Percentiles rank a stretch among this genome's conserved stretches.
Evolutionary conservation across 2,888 invertebrate species (phyloP).

Genomic region (Cephus spinipes): DNA sequence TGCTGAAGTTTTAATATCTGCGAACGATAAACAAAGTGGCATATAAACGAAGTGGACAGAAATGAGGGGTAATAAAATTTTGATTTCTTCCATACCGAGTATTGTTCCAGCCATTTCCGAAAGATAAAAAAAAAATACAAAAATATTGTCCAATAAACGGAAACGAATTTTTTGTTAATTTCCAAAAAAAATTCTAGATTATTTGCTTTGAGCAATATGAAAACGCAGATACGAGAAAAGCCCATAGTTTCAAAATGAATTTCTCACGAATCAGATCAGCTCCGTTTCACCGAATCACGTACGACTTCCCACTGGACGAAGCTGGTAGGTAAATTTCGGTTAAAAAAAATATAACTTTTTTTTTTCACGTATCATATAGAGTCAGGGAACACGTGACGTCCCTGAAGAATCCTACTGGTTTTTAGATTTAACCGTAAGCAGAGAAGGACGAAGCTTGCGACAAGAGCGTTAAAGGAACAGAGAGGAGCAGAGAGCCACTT

Average conservation of each 20-base stretch:
- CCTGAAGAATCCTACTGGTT: constrained; percentile 10
- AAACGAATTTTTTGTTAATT: not conserved
- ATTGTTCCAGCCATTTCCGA: not conserved
- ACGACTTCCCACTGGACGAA: not conserved
- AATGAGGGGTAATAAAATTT: constrained; percentile 54
- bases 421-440: constrained; percentile 4
- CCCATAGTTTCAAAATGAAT: not conserved
- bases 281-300: not conserved
- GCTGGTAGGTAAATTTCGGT: not conserved
- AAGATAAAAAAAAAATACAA: not conserved
- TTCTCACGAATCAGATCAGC: not conserved
- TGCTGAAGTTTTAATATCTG: constrained; percentile 52
- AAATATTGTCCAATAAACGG: not conserved
- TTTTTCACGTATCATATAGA: not conserved
- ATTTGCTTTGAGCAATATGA: not conserved
- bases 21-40: constrained; percentile 59
- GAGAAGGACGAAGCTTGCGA: constrained; percentile 2
- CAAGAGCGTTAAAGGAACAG: constrained; percentile 4
- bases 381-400: not conserved
- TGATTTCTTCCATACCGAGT: constrained; percentile 22
- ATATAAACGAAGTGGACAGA: constrained; percentile 57
- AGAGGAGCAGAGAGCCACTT: constrained; percentile 8
- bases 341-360: not conserved
- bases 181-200: not conserved
- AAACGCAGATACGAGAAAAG: not conserved